A percentile compares a stretch with the other conserved stretches of the same genome.
phyloP scores from a whole-genome alignment of 1,140 invertebrate genomes.

The Trigoniulus corallinus region DNA sequence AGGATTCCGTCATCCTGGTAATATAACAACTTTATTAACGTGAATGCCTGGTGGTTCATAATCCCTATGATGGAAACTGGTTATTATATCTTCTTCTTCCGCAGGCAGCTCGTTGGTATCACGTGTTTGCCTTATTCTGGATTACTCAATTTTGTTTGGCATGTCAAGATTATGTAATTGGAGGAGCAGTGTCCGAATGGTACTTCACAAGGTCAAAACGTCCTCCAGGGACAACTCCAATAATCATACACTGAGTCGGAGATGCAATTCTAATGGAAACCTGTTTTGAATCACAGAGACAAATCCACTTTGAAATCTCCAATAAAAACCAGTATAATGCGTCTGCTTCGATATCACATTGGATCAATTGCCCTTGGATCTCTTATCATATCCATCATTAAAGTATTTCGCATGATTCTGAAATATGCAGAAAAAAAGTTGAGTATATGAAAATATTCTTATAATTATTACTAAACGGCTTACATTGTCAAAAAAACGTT shows the following conservation, averaged over 20 bases:
- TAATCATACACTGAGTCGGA: no score
- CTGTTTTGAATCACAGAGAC: constrained; percentile 35
- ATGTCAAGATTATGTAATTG: constrained; percentile 58
- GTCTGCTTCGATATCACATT: constrained; percentile 48
- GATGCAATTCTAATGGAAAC: not conserved
- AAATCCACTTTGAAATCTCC: constrained; percentile 41
- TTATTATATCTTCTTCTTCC: no score
- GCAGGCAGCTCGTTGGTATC: constrained; percentile 43
- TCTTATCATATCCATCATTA: constrained; percentile 49
- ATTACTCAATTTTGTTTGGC: constrained; percentile 52
- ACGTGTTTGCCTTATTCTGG: constrained; percentile 52
- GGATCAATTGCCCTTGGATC: constrained; percentile 61
- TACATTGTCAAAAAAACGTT: no score
- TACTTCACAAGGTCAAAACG: constrained; percentile 49
- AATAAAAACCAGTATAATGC: constrained; percentile 34
- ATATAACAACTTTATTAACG: no score
- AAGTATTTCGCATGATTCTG: constrained; percentile 41
- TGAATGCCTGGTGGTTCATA: no score
- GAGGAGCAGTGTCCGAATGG: constrained; percentile 54
- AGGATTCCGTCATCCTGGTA: no score
- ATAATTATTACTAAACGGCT: no score
- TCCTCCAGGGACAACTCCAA: constrained; percentile 1
- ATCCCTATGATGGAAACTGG: no score
- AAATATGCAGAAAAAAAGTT: constrained; percentile 29
- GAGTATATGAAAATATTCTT: constrained; percentile 9